These are phyloP conservation scores for Sandelia bainsii DNA, from an alignment of 2,797 vertebrate species.

Conservation along the genomic window DNA sequence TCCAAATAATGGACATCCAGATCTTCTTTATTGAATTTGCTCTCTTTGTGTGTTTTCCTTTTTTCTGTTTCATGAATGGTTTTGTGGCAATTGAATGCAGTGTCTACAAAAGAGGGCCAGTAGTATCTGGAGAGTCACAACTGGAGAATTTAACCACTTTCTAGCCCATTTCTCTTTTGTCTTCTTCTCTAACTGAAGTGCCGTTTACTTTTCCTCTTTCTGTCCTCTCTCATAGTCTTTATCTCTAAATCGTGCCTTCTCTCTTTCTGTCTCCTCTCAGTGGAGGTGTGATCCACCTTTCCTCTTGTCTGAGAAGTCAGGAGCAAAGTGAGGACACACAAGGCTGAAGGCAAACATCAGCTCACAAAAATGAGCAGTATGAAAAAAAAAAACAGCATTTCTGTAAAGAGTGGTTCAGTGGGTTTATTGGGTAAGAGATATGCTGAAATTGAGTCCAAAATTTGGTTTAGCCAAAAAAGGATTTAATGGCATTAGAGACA, in stretches of 20 bases:
- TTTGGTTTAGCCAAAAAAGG: slow-evolving; percentile 57
- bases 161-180: not conserved
- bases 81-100: slow-evolving; percentile 4
- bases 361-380: slow-evolving; percentile 64
- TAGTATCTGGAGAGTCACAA: not conserved
- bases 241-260: not conserved
- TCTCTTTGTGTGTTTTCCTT: not conserved
- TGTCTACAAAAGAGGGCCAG: not conserved
- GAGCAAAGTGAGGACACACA: slow-evolving; percentile 69
- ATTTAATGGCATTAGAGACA: slow-evolving; percentile 77
- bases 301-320: slow-evolving; percentile 55
- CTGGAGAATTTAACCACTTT: not conserved
- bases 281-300: slow-evolving; percentile 60
- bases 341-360: slow-evolving; percentile 64
- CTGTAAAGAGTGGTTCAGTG: slow-evolving; percentile 68
- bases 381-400: slow-evolving; percentile 61
- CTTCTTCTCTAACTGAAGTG: not conserved
- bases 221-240: not conserved
- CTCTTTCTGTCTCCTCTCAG: no score
- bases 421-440: slow-evolving; percentile 75
- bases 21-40: not conserved
- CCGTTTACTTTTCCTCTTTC: not conserved
- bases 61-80: slow-evolving; percentile 18
- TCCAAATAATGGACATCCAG: not conserved
- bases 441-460: slow-evolving; percentile 54